A percentile compares a stretch with the other conserved stretches of the same genome.
phyloP scores from a whole-genome alignment of 2,113 vertebrate species.

The Strix aluco region DNA sequence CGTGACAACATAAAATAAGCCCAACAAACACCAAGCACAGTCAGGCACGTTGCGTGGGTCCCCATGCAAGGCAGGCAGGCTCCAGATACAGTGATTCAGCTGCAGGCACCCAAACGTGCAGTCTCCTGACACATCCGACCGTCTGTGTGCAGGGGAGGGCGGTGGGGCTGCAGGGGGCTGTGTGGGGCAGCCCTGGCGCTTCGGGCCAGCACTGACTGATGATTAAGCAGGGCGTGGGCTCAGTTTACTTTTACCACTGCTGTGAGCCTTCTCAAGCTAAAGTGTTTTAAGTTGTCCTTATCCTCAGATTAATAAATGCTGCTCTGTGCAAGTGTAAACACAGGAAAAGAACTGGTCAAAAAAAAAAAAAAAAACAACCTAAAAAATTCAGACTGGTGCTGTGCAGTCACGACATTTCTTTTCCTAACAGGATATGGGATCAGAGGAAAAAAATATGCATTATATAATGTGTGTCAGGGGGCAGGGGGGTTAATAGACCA shows the following conservation, averaged over 20 bases:
- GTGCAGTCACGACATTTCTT: conserved; percentile 48
- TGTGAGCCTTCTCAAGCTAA: conserved; percentile 26
- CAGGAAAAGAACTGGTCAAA: conserved; percentile 64
- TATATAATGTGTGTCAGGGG: neutral
- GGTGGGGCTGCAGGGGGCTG: neutral
- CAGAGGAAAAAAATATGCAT: neutral
- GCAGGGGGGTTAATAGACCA: neutral
- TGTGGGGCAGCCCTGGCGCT: rapidly evolving
- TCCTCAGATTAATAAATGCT: conserved; percentile 59
- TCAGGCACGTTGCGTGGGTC: neutral
- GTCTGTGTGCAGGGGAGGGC: neutral
- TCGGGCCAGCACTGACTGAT: neutral
- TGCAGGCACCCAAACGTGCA: neutral
- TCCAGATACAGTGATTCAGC: neutral
- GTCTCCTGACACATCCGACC: neutral
- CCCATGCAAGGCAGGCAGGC: neutral
- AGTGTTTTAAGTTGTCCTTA: conserved; percentile 51
- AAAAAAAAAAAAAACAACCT: conserved; percentile 9
- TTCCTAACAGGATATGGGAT: conserved; percentile 65
- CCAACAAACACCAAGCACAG: neutral
- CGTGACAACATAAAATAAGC: neutral
- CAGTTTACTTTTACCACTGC: conserved; percentile 10
- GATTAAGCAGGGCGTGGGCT: neutral
- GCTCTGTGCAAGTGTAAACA: conserved; percentile 55
- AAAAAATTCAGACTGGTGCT: conserved; percentile 19